Evolutionary conservation across 2,113 vertebrate species (phyloP).

Genomic region (Sceloporus undulatus): DNA sequence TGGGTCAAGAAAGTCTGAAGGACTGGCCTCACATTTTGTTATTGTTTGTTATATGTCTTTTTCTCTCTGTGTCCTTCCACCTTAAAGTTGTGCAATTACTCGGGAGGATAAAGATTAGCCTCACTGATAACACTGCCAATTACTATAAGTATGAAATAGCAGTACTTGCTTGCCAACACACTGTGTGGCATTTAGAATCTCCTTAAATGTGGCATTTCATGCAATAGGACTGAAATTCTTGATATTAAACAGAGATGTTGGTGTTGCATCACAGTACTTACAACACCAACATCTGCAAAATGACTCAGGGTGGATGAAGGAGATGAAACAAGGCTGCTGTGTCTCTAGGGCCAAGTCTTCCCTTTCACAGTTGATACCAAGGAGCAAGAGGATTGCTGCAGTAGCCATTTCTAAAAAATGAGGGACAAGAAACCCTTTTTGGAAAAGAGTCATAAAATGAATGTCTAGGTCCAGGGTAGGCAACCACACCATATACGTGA

Average conservation of each 20-base stretch:
- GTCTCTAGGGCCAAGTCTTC: neutral
- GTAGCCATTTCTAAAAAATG: neutral
- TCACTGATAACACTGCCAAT: neutral
- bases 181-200: neutral
- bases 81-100: neutral
- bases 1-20: neutral
- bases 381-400: neutral
- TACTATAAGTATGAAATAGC: neutral
- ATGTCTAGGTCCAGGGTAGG: neutral
- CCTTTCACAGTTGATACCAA: neutral
- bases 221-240: neutral
- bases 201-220: neutral
- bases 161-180: neutral
- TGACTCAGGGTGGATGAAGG: too few relatives aligned
- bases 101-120: neutral
- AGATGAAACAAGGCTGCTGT: neutral
- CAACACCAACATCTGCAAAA: neutral
- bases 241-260: neutral
- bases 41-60: neutral
- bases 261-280: neutral
- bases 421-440: neutral
- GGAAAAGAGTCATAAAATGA: neutral
- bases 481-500: neutral
- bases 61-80: neutral
- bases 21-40: too few relatives aligned